Base-by-base conservation (phyloP, 2,113 vertebrate species). In the Sinocyclocheilus anophthalmus region DNA sequence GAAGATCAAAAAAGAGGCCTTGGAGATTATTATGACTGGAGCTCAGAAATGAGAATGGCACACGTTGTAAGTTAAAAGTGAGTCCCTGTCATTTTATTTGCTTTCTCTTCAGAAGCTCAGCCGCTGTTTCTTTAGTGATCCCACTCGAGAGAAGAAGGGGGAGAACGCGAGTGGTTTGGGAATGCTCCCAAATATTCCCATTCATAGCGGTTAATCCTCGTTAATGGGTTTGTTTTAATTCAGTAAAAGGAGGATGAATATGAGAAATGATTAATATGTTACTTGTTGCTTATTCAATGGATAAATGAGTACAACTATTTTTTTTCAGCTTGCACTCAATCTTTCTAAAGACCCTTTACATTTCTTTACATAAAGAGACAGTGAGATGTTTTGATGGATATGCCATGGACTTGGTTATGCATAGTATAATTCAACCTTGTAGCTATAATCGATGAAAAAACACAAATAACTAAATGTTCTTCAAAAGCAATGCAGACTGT, bases 141-240 rank as follows among this genome's bases (percentile, higher is more conserved):
- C 91, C 91, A 93, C 90, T 93, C 87, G 90, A 92, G 88, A 90
- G 73, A 91, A 93, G 91, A 91, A 93, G 87, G 90, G 88, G 85
- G 90, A 90, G 81, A 92, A 90, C 90, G 88, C 81, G 89, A 92
- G 89, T 89, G 91, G 91, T 91, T 92, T 93, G 91, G 92, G 92
- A 93, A 91, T 89, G 84, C 90, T 91, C 93, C 91, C 93, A 93
- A 90, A 85, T 70, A 92, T 92, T 92, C 91, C 93, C 89, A 94
- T 92, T 95, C 92, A 92, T 88, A 88, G 88, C 88, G 91, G 90
- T 94, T 94, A 95, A 94, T 94, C 94, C 93, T 91, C 76, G 83
- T 93, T 94, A 94, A 93, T 94, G 90, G 92, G 92, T 94, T 94
- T 94, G 92, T 93, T 93, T 94, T 92, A 94, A 94, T 94, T 94